phyloP scores from a whole-genome alignment of 2,113 vertebrate genomes.

The Prolemur simus region DNA sequence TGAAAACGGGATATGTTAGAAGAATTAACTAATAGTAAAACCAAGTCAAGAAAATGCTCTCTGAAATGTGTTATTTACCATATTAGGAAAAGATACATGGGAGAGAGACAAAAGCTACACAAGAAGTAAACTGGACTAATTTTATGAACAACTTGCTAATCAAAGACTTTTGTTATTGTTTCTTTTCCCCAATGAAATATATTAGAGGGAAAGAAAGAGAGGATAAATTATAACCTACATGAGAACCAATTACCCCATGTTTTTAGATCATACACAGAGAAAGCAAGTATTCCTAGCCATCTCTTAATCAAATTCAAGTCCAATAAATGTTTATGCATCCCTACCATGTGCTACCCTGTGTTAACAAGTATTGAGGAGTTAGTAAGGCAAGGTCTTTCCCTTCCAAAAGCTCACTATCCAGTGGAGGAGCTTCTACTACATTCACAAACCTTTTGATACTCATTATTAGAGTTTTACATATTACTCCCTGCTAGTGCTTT shows the following conservation, averaged over 20 bases:
- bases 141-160: conserved; percentile 18
- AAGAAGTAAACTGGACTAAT: background rate
- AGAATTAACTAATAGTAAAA: conserved; percentile 62
- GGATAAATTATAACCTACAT: background rate
- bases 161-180: background rate
- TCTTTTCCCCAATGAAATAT: background rate
- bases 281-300: background rate
- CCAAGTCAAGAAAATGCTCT: conserved; percentile 20
- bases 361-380: background rate
- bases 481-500: background rate
- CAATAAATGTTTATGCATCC: background rate
- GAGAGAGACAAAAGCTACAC: background rate
- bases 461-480: background rate
- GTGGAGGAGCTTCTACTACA: background rate
- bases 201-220: background rate
- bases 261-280: background rate
- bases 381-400: background rate
- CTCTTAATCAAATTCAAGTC: background rate
- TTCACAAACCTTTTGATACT: background rate
- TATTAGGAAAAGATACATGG: conserved; percentile 38
- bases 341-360: background rate
- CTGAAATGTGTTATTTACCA: conserved; percentile 24
- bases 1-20: conserved; percentile 56
- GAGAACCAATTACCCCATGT: background rate
- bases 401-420: background rate